Evolutionary conservation across 2,888 invertebrate genomes (phyloP).

Genomic region (Adela reaumurella): DNA sequence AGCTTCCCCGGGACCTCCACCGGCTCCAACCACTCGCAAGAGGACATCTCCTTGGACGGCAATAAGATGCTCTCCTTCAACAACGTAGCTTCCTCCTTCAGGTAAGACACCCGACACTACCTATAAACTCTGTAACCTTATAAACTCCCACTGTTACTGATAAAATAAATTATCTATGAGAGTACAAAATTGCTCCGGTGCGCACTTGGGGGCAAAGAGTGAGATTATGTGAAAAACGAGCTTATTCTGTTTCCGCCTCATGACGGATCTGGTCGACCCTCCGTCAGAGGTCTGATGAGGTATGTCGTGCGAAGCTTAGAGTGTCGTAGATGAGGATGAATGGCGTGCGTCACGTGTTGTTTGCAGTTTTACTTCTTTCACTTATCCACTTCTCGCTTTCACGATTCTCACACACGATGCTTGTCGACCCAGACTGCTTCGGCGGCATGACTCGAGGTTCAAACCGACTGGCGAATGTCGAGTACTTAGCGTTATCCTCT

Average conservation of each 20-base stretch:
- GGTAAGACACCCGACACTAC: slow-evolving; percentile 44
- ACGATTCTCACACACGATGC: not conserved
- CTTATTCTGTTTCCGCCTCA: slow-evolving; percentile 34
- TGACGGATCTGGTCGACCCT: slow-evolving; percentile 43
- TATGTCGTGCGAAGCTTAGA: slow-evolving; percentile 34
- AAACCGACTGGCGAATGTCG: not conserved
- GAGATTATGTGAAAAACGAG: not conserved
- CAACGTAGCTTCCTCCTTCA: slow-evolving; percentile 64
- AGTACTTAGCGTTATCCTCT: not conserved
- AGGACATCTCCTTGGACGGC: slow-evolving; percentile 75
- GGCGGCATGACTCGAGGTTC: not conserved
- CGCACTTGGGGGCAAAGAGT: not conserved
- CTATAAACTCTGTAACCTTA: too few relatives aligned
- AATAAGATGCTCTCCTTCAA: slow-evolving; percentile 81
- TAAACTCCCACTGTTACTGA: too few relatives aligned
- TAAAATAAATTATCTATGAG: too few relatives aligned
- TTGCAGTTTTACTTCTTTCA: not conserved
- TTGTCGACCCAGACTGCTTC: not conserved
- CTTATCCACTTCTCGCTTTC: not conserved
- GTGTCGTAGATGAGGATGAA: slow-evolving; percentile 4
- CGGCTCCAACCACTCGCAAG: slow-evolving; percentile 72
- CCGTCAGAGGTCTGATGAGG: slow-evolving; percentile 50
- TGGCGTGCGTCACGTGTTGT: not conserved
- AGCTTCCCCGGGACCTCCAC: slow-evolving; percentile 63
- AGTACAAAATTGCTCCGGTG: too few relatives aligned